Evolutionary conservation across 2,797 vertebrate genomes (phyloP).

Genomic region (Chiroxiphia lanceolata): DNA sequence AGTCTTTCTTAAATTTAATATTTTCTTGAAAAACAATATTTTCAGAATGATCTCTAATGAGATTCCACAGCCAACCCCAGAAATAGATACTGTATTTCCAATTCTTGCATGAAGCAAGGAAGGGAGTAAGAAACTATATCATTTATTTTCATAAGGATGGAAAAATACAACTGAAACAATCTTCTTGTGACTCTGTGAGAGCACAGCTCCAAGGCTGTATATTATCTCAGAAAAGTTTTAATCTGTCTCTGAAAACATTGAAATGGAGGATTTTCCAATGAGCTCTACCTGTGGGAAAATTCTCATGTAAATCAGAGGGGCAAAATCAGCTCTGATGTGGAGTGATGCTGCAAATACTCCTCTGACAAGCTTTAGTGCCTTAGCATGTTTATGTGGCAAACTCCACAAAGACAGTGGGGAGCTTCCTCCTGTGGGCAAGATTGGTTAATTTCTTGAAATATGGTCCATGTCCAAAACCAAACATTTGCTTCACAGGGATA

Average conservation of each 20-base stretch:
- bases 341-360: neutral
- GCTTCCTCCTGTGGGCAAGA: neutral
- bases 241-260: neutral
- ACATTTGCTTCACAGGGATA: neutral
- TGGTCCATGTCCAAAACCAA: neutral
- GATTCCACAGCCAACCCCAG: neutral
- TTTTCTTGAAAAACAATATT: constrained; percentile 36
- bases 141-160: neutral
- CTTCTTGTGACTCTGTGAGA: neutral
- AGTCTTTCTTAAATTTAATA: neutral
- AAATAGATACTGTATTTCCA: neutral
- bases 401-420: neutral
- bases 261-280: neutral
- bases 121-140: neutral
- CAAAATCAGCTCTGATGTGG: neutral
- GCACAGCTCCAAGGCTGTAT: neutral
- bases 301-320: neutral
- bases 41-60: constrained; percentile 5
- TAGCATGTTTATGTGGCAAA: neutral
- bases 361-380: neutral
- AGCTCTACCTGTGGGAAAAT: neutral
- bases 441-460: neutral
- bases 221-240: neutral
- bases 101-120: neutral
- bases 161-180: neutral